These are phyloP conservation scores for Phengaris alcon DNA, from an alignment of 2,888 invertebrate species.

Conservation along the genomic window DNA sequence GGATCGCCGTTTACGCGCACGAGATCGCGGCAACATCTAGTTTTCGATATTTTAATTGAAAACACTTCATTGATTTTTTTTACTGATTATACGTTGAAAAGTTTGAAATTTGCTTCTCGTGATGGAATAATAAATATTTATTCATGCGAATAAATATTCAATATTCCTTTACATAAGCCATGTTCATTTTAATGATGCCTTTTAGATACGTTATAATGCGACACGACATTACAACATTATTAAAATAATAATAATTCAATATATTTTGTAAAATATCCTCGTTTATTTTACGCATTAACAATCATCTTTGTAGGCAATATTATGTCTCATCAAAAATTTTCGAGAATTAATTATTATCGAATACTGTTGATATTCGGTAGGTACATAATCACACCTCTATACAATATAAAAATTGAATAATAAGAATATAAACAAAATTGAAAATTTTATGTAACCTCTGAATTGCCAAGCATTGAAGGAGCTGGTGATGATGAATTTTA, in stretches of 20 bases:
- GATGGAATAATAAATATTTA: not conserved
- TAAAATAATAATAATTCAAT: not conserved
- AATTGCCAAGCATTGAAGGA: no score
- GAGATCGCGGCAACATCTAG: no score
- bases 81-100: not conserved
- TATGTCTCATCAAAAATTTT: no score
- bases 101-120: not conserved
- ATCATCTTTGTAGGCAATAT: not conserved
- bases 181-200: constrained; percentile 7
- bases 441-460: no score
- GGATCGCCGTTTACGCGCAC: no score
- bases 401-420: no score
- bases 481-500: no score
- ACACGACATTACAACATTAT: not conserved
- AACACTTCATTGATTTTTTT: not conserved
- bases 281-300: not conserved
- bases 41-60: not conserved
- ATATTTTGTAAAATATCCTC: not conserved
- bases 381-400: no score
- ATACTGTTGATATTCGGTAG: no score
- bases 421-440: no score
- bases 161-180: not conserved
- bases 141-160: constrained; percentile 1
- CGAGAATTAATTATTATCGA: no score
- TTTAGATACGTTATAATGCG: not conserved